phyloP scores from a whole-genome alignment of 2,797 vertebrate species.

The Diplodus sargus region DNA sequence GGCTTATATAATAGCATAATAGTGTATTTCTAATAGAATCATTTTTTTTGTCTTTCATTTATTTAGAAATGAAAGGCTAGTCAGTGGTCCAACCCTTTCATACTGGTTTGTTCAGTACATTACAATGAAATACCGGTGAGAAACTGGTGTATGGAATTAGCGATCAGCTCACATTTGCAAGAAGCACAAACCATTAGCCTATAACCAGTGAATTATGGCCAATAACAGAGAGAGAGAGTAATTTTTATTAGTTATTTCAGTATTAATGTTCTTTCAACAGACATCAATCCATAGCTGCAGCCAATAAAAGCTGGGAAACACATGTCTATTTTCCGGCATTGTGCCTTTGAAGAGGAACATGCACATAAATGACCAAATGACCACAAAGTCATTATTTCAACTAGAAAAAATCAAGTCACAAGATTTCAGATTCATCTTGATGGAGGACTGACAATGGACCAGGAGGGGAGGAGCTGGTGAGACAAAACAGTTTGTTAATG shows the following conservation, averaged over 20 bases:
- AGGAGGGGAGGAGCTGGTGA: conserved; percentile 26
- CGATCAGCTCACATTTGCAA: background rate
- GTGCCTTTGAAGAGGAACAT: background rate
- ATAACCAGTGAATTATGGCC: background rate
- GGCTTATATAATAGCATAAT: background rate
- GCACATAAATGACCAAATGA: background rate
- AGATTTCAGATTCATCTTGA: background rate
- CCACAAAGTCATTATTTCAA: background rate
- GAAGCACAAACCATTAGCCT: background rate
- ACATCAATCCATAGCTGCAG: background rate
- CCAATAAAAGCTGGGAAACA: background rate
- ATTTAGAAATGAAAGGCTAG: background rate
- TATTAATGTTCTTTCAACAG: background rate
- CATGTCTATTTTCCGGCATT: background rate
- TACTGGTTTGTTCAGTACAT: background rate
- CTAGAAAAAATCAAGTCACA: background rate
- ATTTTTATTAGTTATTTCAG: background rate
- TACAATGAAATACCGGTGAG: background rate
- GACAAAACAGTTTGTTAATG: conserved; percentile 65
- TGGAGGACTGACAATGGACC: conserved; percentile 4
- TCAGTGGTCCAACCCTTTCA: background rate
- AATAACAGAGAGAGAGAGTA: background rate
- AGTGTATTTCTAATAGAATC: background rate
- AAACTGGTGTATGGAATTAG: background rate
- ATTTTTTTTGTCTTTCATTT: background rate